Percentiles rank a stretch among this genome's conserved stretches.
Evolutionary conservation across 1,140 invertebrate genomes (phyloP).

Genomic region (Cydia pomonella): DNA sequence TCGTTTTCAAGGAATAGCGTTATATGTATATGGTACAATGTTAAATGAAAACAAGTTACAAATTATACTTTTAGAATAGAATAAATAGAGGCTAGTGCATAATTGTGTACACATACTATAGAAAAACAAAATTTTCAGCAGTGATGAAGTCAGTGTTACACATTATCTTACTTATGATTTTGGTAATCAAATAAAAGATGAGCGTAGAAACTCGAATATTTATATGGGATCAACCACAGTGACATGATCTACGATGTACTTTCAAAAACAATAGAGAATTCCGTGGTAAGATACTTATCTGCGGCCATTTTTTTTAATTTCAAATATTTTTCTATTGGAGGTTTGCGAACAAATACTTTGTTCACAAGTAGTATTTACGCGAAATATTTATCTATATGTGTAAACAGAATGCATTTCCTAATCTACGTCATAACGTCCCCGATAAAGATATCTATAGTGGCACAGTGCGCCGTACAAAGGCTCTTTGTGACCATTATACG

Average conservation of each 20-base stretch:
- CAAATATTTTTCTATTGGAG: no score
- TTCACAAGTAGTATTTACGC: background rate
- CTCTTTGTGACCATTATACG: constrained; percentile 41
- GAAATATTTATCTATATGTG: background rate
- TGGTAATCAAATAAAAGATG: no score
- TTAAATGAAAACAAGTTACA: background rate
- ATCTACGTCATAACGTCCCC: background rate
- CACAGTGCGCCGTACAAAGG: constrained; percentile 42
- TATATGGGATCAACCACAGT: no score
- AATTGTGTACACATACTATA: background rate
- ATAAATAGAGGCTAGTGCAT: background rate
- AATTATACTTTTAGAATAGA: background rate
- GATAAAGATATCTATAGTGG: constrained; percentile 12
- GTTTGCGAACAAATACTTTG: background rate
- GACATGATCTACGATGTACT: no score
- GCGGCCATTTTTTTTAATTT: no score
- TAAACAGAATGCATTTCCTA: background rate
- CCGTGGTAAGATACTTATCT: no score
- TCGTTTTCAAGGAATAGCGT: constrained; percentile 9
- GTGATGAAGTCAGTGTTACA: background rate
- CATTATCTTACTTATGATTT: no score
- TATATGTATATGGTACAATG: background rate
- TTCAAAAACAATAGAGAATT: no score
- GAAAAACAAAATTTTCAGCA: background rate
- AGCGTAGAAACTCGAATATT: no score